phyloP scores from a whole-genome alignment of 2,797 vertebrate genomes.

The Crax fasciolata region DNA sequence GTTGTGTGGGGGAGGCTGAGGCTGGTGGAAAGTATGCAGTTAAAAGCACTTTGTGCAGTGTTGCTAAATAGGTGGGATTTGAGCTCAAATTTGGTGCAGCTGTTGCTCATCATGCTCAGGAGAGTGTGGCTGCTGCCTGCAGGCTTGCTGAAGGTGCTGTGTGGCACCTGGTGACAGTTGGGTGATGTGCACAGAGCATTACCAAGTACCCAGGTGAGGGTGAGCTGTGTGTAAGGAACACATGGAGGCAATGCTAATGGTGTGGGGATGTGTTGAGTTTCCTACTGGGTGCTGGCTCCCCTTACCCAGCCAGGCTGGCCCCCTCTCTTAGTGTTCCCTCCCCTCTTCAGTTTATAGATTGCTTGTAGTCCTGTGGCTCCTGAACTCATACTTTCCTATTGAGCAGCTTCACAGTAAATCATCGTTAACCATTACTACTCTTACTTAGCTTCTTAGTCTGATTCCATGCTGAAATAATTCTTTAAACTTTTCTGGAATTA shows the following conservation, averaged over 20 bases:
- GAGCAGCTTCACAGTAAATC: neutral
- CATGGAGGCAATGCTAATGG: accelerated
- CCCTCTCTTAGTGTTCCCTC: neutral
- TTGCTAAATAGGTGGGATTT: neutral
- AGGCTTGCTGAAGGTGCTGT: no score
- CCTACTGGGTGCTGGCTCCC: neutral
- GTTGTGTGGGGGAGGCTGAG: neutral
- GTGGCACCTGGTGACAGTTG: neutral
- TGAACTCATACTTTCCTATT: neutral
- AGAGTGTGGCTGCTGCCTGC: neutral
- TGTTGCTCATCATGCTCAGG: neutral
- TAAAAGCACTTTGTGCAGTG: neutral
- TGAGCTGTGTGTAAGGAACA: accelerated
- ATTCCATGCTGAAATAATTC: neutral
- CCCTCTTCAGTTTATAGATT: neutral
- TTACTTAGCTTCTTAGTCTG: neutral
- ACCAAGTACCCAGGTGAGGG: neutral
- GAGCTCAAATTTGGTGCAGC: neutral
- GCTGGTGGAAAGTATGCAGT: neutral
- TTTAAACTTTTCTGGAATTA: neutral
- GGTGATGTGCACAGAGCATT: neutral
- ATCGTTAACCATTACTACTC: neutral
- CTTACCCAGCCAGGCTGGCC: neutral
- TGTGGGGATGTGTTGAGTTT: no score
- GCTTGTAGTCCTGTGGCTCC: neutral